A percentile compares a stretch with the other conserved stretches of the same genome.
Evolutionary conservation across 2,113 vertebrate species (phyloP).

Genomic region (Benitochromis conjunctus): DNA sequence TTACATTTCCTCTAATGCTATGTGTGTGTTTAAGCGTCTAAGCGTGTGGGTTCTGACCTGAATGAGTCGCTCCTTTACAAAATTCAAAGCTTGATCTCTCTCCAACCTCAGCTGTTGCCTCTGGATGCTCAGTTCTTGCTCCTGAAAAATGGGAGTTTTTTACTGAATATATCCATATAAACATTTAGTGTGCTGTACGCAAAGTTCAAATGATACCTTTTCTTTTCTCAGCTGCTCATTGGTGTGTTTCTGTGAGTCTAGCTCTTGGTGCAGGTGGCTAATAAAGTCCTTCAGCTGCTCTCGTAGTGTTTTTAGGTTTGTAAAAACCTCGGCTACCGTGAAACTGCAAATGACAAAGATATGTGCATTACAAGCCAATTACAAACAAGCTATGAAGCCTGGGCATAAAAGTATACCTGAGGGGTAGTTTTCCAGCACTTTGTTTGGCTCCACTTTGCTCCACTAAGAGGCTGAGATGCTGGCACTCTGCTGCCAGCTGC

Average conservation of each 20-base stretch:
- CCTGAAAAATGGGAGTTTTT: conserved; percentile 52
- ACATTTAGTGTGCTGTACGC: background rate
- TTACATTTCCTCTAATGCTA: background rate
- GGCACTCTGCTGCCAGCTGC: conserved; percentile 43
- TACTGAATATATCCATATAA: background rate
- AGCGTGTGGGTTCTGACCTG: conserved; percentile 41
- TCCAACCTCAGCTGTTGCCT: conserved; percentile 59
- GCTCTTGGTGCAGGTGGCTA: conserved; percentile 44
- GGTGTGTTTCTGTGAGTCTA: conserved; percentile 52
- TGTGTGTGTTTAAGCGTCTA: background rate
- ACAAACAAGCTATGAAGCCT: background rate
- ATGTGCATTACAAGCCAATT: background rate
- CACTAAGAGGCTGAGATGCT: conserved; percentile 34
- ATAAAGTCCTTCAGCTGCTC: conserved; percentile 59
- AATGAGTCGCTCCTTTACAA: conserved; percentile 59
- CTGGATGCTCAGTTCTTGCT: conserved; percentile 55
- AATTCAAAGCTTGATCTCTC: conserved; percentile 57
- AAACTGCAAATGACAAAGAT: conserved; percentile 7
- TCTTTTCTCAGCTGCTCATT: conserved; percentile 38
- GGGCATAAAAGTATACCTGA: conserved; percentile 48
- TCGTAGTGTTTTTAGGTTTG: conserved; percentile 48
- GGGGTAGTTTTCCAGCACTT: background rate
- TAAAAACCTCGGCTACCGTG: conserved; percentile 48
- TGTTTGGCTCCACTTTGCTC: conserved; percentile 16
- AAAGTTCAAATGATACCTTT: conserved; percentile 46